Percentiles rank a stretch among this genome's conserved stretches.
These are phyloP conservation scores for Gryllus longicercus DNA, from an alignment of 2,888 invertebrate genomes.

Conservation along the genomic window DNA sequence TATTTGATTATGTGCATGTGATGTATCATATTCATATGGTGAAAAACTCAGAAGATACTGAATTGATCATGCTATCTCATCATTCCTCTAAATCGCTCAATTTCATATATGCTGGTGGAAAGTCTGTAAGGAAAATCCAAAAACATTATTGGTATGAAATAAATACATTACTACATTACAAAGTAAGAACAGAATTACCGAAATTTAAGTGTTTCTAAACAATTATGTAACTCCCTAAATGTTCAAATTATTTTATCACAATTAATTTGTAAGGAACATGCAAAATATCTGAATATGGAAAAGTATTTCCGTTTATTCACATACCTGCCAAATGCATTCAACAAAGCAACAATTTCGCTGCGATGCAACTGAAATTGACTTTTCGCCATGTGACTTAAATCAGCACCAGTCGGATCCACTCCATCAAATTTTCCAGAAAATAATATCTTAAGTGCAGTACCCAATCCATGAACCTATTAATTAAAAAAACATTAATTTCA, in stretches of 20 bases:
- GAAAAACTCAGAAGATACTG: too few relatives aligned
- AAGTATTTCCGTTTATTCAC: conserved; percentile 27
- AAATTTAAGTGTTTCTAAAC: too few relatives aligned
- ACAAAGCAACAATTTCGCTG: conserved; percentile 88
- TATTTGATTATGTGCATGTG: conserved; percentile 30
- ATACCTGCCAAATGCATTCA: conserved; percentile 88
- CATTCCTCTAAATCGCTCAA: conserved; percentile 74
- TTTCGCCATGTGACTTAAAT: conserved; percentile 45
- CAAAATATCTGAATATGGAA: conserved; percentile 31
- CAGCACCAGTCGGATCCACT: conserved; percentile 52
- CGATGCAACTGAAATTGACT: conserved; percentile 75
- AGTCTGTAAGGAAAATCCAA: conserved; percentile 56
- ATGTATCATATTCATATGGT: conserved; percentile 11
- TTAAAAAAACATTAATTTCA: conserved; percentile 24
- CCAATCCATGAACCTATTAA: conserved; percentile 82
- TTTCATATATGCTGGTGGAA: conserved; percentile 80
- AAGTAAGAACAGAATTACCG: too few relatives aligned
- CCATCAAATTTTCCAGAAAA: conserved; percentile 86
- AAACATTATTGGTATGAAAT: too few relatives aligned
- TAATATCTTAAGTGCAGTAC: conserved; percentile 95
- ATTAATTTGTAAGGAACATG: too few relatives aligned
- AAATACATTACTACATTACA: too few relatives aligned
- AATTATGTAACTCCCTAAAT: too few relatives aligned
- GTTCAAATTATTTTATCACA: too few relatives aligned
- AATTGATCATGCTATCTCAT: conserved; percentile 56